Conservation (phyloP, 2,888 invertebrate genomes). For the Candidula unifasciata region DNA sequence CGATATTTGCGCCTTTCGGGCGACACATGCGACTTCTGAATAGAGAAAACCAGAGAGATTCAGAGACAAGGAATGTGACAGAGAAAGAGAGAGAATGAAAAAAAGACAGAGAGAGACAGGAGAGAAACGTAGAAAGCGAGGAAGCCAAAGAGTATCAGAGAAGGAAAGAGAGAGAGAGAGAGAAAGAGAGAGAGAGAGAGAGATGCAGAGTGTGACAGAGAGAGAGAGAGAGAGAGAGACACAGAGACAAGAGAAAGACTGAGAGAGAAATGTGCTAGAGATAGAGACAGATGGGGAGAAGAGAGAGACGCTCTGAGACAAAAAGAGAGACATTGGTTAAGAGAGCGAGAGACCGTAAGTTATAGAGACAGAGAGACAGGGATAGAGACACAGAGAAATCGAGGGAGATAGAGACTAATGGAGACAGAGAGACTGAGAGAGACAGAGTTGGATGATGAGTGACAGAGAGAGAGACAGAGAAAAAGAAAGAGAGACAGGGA, state of each 20-base stretch:
- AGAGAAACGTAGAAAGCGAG: neutral
- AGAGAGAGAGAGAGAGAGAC: neutral
- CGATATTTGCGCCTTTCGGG: too few relatives aligned
- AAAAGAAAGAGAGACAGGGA: slow-evolving; percentile 5
- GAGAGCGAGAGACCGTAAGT: neutral
- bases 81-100: too few relatives aligned
- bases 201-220: too few relatives aligned
- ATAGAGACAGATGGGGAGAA: slow-evolving; percentile 1
- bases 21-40: neutral
- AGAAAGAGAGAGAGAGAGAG: neutral
- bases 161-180: neutral
- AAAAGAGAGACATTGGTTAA: neutral
- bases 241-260: neutral
- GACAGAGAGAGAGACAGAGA: neutral
- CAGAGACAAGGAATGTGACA: neutral
- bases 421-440: neutral
- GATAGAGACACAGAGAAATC: neutral
- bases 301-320: neutral
- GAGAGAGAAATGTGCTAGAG: neutral
- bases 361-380: neutral
- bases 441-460: slow-evolving; percentile 22
- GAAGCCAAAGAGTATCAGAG: neutral
- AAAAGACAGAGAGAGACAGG: slow-evolving; percentile 7
- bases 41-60: neutral
- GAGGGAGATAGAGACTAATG: neutral